Base-by-base conservation (phyloP, 2,888 invertebrate species). In the Ganaspis brasiliensis region DNA sequence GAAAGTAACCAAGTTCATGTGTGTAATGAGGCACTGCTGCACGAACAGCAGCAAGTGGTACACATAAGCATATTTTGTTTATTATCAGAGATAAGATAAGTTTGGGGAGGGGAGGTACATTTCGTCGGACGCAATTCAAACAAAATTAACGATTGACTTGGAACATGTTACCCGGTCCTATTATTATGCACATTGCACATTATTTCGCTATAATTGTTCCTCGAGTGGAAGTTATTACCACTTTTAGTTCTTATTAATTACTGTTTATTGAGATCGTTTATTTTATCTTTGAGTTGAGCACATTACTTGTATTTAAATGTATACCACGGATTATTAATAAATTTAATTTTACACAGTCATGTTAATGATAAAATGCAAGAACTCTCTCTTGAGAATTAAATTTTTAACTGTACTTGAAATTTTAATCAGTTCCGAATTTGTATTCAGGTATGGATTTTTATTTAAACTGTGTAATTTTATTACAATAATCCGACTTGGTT, bases 11-110 rank as follows among this genome's bases (percentile, higher is more conserved):
- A 67, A 67, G 67, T 67, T 67, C 67, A 67, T 67, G 67, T 40
- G 40, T 67, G 24, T 67, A 67, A 63, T 52, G 37, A 67, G 67
- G 40, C 67, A 67, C 40, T 67, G 40, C 67, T 67, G 67, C 40
- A 40, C 67, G 67, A 45, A 67, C 67, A 40, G 67, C 67, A 67
- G 45, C 45, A 67, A 67, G 67, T 67, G 67, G 67, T 40, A 67
- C 67, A 40, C 40, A 67, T 67, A 40, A 26, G 67, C 40, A 67
- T 67, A 67, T 67, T 67, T 67, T 45, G 67, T 67, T 67, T 67
- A 67, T 67, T 67, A 67, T 67, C 67, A 67, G 8, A 67, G 67
- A 67, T 67, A 67, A 67, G 67, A 67, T 67, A 67, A 67, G 21
- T 67, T 37, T 9, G 21, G n/a, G 24, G 63, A 21, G 37, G 40